These are phyloP conservation scores for Martes martes DNA, from an alignment of 2,113 vertebrate genomes.

Conservation along the genomic window DNA sequence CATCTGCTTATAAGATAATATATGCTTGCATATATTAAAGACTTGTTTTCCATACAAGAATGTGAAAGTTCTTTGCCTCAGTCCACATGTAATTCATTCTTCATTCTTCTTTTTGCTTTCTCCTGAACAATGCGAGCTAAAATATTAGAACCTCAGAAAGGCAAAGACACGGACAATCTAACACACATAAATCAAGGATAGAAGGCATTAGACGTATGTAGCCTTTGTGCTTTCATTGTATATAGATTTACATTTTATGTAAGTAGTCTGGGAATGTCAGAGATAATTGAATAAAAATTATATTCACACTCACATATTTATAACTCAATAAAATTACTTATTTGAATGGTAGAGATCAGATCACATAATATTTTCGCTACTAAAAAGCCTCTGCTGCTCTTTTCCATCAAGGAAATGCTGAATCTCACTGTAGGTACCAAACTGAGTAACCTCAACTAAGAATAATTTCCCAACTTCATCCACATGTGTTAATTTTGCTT, in stretches of 20 bases:
- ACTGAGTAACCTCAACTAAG: neutral
- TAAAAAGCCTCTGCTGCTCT: neutral
- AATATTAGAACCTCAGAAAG: conserved; percentile 14
- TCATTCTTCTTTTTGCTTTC: conserved; percentile 12
- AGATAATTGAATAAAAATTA: conserved; percentile 1
- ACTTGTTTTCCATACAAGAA: conserved; percentile 73
- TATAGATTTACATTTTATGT: neutral
- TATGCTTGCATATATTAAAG: conserved; percentile 74
- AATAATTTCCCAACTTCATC: neutral
- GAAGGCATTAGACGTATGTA: neutral
- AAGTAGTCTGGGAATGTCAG: conserved; percentile 15
- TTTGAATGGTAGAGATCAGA: neutral
- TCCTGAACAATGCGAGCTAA: conserved; percentile 22
- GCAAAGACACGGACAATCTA: neutral
- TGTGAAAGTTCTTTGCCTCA: conserved; percentile 11
- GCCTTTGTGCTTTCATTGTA: neutral
- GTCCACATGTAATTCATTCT: neutral
- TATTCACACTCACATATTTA: neutral
- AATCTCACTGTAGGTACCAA: neutral
- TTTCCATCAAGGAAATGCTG: neutral
- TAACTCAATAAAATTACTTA: neutral
- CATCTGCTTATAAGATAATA: conserved; percentile 82
- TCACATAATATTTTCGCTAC: conserved; percentile 6
- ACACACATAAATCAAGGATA: neutral
- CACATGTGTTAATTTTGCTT: neutral